Percentiles rank a stretch among this genome's conserved stretches.
Evolutionary conservation across 2,797 vertebrate species (phyloP).

Genomic region (Oreochromis mossambicus): DNA sequence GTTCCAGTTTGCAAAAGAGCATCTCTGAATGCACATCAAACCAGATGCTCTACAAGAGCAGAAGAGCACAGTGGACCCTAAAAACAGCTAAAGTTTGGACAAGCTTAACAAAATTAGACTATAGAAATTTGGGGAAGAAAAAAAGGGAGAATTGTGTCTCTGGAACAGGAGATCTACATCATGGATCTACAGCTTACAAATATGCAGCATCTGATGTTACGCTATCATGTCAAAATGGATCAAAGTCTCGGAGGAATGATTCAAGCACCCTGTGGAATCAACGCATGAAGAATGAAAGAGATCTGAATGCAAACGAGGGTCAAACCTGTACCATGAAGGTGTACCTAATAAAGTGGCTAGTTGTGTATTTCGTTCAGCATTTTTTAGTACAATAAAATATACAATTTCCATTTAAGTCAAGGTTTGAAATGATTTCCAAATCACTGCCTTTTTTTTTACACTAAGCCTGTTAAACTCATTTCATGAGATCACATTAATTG

Average conservation of each 20-base stretch:
- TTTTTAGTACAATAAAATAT: background rate
- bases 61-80: background rate
- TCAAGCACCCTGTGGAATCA: background rate
- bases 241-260: background rate
- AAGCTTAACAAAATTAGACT: background rate
- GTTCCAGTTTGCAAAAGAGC: background rate
- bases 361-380: rapidly evolving
- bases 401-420: background rate
- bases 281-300: background rate
- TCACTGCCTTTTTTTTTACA: background rate
- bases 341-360: background rate
- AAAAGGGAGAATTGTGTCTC: background rate
- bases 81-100: background rate
- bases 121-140: background rate
- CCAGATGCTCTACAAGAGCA: background rate
- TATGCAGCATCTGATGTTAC: background rate
- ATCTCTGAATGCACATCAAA: background rate
- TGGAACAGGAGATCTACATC: background rate
- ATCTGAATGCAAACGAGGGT: background rate
- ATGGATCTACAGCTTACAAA: background rate
- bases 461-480: background rate
- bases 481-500: background rate
- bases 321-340: background rate
- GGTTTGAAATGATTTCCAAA: background rate
- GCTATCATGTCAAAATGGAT: background rate